Conservation (phyloP, 2,888 invertebrate genomes). For the Polylopha cassiicola region DNA sequence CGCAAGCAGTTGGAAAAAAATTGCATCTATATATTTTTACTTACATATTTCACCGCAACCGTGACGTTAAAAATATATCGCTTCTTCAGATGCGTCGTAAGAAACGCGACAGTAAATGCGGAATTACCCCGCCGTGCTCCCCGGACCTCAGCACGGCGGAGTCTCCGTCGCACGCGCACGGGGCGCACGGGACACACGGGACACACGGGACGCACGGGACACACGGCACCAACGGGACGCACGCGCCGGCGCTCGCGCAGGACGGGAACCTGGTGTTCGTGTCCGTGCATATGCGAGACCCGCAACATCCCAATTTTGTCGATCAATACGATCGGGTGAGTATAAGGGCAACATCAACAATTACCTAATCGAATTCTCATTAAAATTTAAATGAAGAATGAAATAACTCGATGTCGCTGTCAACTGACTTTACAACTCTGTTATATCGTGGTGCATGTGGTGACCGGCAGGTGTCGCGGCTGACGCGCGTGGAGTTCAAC, state of each 20-base stretch:
- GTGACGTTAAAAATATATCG: no score
- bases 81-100: constrained; percentile 24
- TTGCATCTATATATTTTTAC: background rate
- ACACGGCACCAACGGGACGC: constrained; percentile 55
- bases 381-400: no score
- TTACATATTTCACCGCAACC: background rate
- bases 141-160: constrained; percentile 50
- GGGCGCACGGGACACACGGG: constrained; percentile 19
- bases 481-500: constrained; percentile 90
- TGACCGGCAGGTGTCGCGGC: constrained; percentile 74
- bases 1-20: no score
- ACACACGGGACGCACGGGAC: no score
- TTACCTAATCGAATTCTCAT: no score
- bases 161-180: constrained; percentile 12
- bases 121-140: constrained; percentile 81
- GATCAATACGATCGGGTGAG: constrained; percentile 78
- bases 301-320: constrained; percentile 80
- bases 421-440: background rate
- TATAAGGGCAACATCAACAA: background rate
- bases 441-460: background rate
- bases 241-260: constrained; percentile 37
- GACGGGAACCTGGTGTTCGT: constrained; percentile 85
- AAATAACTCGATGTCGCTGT: no score
- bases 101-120: constrained; percentile 57
- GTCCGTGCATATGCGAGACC: constrained; percentile 82